A percentile compares a stretch with the other conserved stretches of the same genome.
phyloP scores from a whole-genome alignment of 2,113 vertebrate genomes.

The Apus apus region DNA sequence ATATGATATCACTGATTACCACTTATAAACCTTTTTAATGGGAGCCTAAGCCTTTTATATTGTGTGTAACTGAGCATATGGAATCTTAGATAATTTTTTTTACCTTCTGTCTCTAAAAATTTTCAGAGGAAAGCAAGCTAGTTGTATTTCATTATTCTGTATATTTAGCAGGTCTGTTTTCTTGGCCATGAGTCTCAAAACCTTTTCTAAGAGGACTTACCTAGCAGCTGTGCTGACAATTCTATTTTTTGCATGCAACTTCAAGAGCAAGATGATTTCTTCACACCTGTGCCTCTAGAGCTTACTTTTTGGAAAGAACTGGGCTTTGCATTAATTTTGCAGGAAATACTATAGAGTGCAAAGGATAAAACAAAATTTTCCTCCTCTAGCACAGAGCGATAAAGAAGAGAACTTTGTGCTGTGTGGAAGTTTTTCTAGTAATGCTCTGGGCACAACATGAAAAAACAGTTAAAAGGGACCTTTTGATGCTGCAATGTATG shows the following conservation, averaged over 20 bases:
- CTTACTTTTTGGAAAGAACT: slow-evolving; percentile 10
- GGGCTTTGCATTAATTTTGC: slow-evolving; percentile 43
- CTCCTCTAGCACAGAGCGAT: not conserved
- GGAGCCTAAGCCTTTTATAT: slow-evolving; percentile 20
- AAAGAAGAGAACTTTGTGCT: not conserved
- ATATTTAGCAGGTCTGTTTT: slow-evolving; percentile 42
- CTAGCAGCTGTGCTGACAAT: slow-evolving; percentile 63
- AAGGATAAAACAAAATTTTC: not conserved
- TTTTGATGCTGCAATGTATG: not conserved
- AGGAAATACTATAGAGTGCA: not conserved
- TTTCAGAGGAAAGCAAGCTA: slow-evolving; percentile 27
- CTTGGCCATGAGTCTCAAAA: slow-evolving; percentile 34
- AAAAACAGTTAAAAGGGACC: not conserved
- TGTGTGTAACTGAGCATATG: slow-evolving; percentile 37
- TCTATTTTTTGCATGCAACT: slow-evolving; percentile 41
- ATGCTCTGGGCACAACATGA: not conserved
- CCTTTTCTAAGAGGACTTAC: slow-evolving; percentile 42
- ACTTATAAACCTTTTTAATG: slow-evolving; percentile 56
- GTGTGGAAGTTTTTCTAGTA: not conserved
- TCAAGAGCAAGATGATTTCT: slow-evolving; percentile 49
- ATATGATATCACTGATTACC: slow-evolving; percentile 50
- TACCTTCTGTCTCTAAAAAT: slow-evolving; percentile 43
- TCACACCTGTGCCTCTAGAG: slow-evolving; percentile 58
- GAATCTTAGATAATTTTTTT: slow-evolving; percentile 50
- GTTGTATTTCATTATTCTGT: slow-evolving; percentile 49